phyloP scores from a whole-genome alignment of 2,113 vertebrate genomes.

The Panthera leo region DNA sequence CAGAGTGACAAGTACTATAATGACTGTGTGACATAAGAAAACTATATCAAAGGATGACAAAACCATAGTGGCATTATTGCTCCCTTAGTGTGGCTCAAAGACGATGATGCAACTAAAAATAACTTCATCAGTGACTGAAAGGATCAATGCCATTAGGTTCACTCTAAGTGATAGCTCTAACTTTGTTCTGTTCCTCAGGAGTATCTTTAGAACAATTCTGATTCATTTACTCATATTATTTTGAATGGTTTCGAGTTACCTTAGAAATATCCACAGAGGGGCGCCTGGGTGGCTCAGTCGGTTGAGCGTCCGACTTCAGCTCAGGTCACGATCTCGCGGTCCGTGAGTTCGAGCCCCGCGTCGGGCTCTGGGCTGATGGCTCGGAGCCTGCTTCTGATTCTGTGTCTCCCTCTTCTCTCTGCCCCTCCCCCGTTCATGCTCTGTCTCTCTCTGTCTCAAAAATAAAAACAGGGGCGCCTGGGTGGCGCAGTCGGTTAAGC shows the following conservation, averaged over 20 bases:
- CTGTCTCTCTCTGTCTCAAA: no score
- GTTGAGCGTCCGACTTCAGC: no score
- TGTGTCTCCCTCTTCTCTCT: no score
- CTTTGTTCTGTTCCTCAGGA: not conserved
- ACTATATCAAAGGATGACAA: not conserved
- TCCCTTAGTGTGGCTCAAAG: not conserved
- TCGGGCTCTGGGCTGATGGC: no score
- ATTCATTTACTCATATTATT: not conserved
- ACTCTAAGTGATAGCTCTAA: not conserved
- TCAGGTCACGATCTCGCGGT: no score
- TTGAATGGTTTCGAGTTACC: not conserved
- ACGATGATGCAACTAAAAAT: not conserved
- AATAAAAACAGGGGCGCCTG: no score
- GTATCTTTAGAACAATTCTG: not conserved
- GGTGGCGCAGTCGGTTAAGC: no score
- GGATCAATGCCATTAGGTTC: not conserved
- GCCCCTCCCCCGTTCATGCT: no score
- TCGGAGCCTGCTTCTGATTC: no score
- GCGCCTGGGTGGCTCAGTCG: no score
- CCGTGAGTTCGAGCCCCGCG: no score
- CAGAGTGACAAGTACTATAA: slow-evolving; percentile 31
- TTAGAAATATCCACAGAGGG: not conserved
- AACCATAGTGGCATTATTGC: not conserved
- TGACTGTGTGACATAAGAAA: slow-evolving; percentile 46
- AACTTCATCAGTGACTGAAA: not conserved